phyloP scores from a whole-genome alignment of 35 echinoderm and acorn worm species.

The Eucidaris tribuloides region DNA sequence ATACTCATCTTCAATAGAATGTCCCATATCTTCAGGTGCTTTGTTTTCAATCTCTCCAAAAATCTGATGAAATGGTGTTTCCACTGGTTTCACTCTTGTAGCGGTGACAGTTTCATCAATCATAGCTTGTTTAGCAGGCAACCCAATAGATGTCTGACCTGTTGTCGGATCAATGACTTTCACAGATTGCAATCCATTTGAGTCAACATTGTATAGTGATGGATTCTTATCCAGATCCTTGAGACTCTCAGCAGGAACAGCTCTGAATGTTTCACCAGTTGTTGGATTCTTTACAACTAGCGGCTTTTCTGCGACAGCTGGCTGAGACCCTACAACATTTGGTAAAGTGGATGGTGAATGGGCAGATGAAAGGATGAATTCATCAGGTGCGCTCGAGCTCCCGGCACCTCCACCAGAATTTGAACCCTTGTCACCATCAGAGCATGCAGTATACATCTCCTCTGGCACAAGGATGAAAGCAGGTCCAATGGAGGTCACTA shows the following conservation, averaged over 20 bases:
- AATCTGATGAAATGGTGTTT: not conserved
- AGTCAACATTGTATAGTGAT: not conserved
- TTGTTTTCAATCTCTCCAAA: not conserved
- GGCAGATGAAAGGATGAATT: not conserved
- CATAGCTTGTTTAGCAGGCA: not conserved
- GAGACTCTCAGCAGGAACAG: conserved; percentile 15
- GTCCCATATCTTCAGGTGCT: not conserved
- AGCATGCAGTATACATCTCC: not conserved
- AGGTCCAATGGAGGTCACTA: not conserved
- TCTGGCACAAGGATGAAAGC: conserved; percentile 14
- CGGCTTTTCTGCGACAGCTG: not conserved
- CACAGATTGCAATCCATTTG: not conserved
- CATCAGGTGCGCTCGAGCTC: not conserved
- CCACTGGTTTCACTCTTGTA: not conserved
- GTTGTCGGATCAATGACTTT: conserved; percentile 16
- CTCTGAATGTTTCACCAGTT: not conserved
- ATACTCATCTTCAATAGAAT: not conserved
- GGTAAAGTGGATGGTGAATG: not conserved
- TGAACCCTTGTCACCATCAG: not conserved
- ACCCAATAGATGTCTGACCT: not conserved
- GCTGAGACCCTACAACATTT: conserved; percentile 1
- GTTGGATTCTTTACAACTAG: not conserved
- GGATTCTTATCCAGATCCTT: conserved; percentile 4
- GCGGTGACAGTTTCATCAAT: not conserved
- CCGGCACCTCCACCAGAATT: not conserved